phyloP scores from a whole-genome alignment of 1,140 invertebrate genomes.

The Paramacrobiotus metropolitanus region DNA sequence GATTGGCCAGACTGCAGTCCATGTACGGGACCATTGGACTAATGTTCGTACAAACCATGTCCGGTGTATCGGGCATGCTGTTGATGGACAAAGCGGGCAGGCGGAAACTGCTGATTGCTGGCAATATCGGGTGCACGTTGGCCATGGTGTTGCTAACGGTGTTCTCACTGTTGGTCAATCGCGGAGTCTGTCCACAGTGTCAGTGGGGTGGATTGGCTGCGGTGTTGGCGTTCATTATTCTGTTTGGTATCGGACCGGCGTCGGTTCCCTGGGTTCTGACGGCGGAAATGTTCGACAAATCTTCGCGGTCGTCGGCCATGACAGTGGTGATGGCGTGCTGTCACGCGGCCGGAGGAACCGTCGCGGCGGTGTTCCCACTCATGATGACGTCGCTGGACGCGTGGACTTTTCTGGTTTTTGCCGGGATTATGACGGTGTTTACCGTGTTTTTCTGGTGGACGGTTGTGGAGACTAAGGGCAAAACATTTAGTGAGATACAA shows the following conservation, averaged over 20 bases:
- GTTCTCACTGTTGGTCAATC: not conserved
- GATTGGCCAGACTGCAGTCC: constrained; percentile 31
- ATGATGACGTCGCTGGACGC: not conserved
- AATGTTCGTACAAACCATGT: constrained; percentile 58
- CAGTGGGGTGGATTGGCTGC: not conserved
- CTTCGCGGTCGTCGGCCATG: not conserved
- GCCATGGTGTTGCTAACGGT: not conserved
- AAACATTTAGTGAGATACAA: not conserved
- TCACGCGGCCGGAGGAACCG: not conserved
- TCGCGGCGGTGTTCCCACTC: not conserved
- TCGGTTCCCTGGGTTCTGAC: not conserved
- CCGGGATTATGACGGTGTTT: not conserved
- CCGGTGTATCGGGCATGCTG: constrained; percentile 60
- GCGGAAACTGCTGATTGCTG: constrained; percentile 47
- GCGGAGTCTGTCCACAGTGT: not conserved
- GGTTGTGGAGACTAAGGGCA: not conserved
- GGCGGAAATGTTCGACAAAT: not conserved
- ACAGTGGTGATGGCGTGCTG: not conserved
- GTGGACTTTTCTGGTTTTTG: not conserved
- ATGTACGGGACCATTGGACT: constrained; percentile 61
- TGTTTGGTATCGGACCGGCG: not conserved
- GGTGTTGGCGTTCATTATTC: not conserved
- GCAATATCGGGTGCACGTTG: constrained; percentile 17
- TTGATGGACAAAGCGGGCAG: constrained; percentile 56
- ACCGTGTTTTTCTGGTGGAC: not conserved